Conservation (phyloP, 1,140 invertebrate genomes). For the Drosophila varians region DNA sequence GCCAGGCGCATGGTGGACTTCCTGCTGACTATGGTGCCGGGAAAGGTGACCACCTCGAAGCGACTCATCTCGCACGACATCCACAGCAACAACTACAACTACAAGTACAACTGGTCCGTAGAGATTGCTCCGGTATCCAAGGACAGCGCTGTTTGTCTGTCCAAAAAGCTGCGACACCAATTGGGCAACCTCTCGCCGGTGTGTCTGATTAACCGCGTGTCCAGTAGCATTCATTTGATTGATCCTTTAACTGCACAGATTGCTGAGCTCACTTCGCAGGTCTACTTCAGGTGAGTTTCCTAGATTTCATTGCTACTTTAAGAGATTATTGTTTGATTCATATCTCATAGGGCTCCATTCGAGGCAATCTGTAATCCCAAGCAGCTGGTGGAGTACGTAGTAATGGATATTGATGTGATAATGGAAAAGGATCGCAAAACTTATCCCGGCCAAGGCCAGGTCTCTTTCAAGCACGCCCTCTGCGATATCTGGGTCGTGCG, state of each 20-base stretch:
- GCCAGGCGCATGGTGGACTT: slow-evolving; percentile 99
- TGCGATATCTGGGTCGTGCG: slow-evolving; percentile 97
- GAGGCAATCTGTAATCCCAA: slow-evolving; percentile 94
- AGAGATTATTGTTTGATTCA: neutral
- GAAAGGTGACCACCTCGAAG: slow-evolving; percentile 94
- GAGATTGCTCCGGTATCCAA: slow-evolving; percentile 99
- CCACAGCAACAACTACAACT: slow-evolving; percentile 98
- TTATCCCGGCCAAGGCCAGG: slow-evolving; percentile 93
- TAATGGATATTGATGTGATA: slow-evolving; percentile 97
- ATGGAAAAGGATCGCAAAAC: slow-evolving; percentile 89
- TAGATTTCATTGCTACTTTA: too few relatives aligned
- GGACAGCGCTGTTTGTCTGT: slow-evolving; percentile 97
- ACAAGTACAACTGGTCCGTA: slow-evolving; percentile 96
- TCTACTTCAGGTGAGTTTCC: slow-evolving; percentile 89
- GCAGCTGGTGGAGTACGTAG: slow-evolving; percentile 95
- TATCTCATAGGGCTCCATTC: slow-evolving; percentile 87
- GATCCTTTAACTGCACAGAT: slow-evolving; percentile 96
- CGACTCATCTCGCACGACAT: slow-evolving; percentile 99
- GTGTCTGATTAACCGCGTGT: slow-evolving; percentile 95
- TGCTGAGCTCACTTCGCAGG: slow-evolving; percentile 91
- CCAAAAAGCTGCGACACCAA: slow-evolving; percentile 93
- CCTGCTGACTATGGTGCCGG: slow-evolving; percentile 93
- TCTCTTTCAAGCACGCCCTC: slow-evolving; percentile 94
- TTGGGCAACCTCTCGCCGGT: slow-evolving; percentile 96
- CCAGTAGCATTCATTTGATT: slow-evolving; percentile 95